Evolutionary conservation across 2,113 vertebrate species (phyloP).

Genomic region (Chlorocebus sabaeus): DNA sequence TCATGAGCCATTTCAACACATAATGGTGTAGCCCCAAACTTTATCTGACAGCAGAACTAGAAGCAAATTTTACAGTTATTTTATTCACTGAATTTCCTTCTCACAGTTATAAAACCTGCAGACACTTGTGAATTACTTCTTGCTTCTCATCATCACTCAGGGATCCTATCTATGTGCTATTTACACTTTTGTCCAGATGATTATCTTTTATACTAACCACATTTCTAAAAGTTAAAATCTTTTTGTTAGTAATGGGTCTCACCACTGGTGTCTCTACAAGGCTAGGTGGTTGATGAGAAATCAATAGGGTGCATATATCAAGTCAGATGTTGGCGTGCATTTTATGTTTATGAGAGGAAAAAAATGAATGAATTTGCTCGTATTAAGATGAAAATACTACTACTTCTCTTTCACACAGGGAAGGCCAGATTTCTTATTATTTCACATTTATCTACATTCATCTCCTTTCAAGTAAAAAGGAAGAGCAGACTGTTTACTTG

Average conservation of each 20-base stretch:
- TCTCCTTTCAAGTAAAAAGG: constrained; percentile 3
- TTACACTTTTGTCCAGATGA: constrained; percentile 64
- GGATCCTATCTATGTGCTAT: constrained; percentile 46
- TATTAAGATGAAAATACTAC: neutral
- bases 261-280: neutral
- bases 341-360: neutral
- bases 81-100: constrained; percentile 37
- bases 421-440: neutral
- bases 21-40: neutral
- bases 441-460: neutral
- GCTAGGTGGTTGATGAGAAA: neutral
- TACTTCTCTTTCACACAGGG: neutral
- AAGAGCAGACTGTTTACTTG: neutral
- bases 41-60: neutral
- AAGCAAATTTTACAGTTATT: neutral
- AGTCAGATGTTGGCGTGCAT: neutral
- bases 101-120: constrained; percentile 43
- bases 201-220: neutral
- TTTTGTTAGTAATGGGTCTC: constrained; percentile 20
- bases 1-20: neutral
- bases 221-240: constrained; percentile 50
- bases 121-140: constrained; percentile 70
- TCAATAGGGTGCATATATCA: constrained; percentile 15
- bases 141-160: constrained; percentile 44
- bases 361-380: neutral